phyloP scores from a whole-genome alignment of 2,888 invertebrate species.

The Rhagophthalmus giganteus region DNA sequence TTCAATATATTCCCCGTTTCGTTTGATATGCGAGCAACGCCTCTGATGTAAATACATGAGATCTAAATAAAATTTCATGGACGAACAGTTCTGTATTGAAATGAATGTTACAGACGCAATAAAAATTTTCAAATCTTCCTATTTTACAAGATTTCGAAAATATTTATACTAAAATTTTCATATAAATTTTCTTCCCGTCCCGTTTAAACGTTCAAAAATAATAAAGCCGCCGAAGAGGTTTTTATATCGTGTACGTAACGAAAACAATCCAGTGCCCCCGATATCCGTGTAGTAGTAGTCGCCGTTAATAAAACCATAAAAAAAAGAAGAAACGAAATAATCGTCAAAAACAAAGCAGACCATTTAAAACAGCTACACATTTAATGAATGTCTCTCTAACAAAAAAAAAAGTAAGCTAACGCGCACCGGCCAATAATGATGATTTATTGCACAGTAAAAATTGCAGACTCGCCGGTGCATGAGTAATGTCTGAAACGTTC shows the following conservation, averaged over 20 bases:
- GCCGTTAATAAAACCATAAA: too few relatives aligned
- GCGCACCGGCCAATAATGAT: constrained; percentile 61
- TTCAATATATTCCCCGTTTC: constrained; percentile 51
- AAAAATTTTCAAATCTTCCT: constrained; percentile 31
- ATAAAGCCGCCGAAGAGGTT: too few relatives aligned
- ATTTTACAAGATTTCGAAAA: constrained; percentile 18
- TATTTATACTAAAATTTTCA: too few relatives aligned
- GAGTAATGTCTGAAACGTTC: constrained; percentile 60
- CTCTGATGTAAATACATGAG: constrained; percentile 37
- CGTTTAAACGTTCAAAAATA: too few relatives aligned
- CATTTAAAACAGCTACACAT: constrained; percentile 47
- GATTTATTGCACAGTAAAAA: constrained; percentile 64
- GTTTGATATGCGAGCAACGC: constrained; percentile 35
- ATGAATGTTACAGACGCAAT: constrained; percentile 37
- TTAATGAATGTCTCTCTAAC: constrained; percentile 44
- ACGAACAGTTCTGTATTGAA: constrained; percentile 37
- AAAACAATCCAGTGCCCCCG: too few relatives aligned
- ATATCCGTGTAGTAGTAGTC: too few relatives aligned
- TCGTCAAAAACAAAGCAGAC: constrained; percentile 51
- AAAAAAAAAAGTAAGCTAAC: constrained; percentile 36
- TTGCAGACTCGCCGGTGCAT: constrained; percentile 60
- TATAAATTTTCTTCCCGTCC: too few relatives aligned
- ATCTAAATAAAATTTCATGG: constrained; percentile 40
- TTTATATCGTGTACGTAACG: too few relatives aligned
- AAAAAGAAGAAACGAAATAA: constrained; percentile 43